Base-by-base conservation (phyloP, 1,140 invertebrate species). In the Araneus ventricosus region DNA sequence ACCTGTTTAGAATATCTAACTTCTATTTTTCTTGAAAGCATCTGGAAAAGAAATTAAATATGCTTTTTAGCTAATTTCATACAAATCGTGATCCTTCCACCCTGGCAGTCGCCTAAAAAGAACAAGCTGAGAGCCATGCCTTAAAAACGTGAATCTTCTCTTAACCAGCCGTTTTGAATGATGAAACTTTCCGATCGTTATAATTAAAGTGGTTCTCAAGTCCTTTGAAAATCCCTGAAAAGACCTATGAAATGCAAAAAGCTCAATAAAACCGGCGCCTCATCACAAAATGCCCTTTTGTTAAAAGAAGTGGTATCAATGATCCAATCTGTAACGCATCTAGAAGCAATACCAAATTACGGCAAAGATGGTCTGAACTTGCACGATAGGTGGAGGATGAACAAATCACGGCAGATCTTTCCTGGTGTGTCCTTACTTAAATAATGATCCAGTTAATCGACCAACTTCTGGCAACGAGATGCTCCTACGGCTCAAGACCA, bases 371-470 rank as follows among this genome's bases (percentile, higher is more conserved):
- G 45, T 67, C n/a, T n/a, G 45, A 27, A 79, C 67, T 10, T 34
- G 7, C 52, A 79, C 52, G 88, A 90, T 82, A 61, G 41, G 22
- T 61, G 57, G 79, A 34, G 88, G 88, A 90, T 61, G 75, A 90
- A 52, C 24, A 90, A 90, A 90, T 90, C 88, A 90, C 88, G 88
- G 34, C 45, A 59, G 88, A 89, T 10, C 82, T 90, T 57, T 67
- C 57, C 82, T 75, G 88, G 88, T 90, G 88, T 90, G 88, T 90
- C 88, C n/a, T 52, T 10, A n/a, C 88, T 90, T 90, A 41, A 80
- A 82, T 90, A 90, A 90, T 90, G 75, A 24, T 82, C 59, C 57
- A 20, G 20, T 90, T 90, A 90, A 90, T n/a, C 88, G 88, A 82
- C 88, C 57, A 90, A 90, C 88, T 90, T 90, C 79, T 82, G 30